phyloP scores from a whole-genome alignment of 2,797 vertebrate species.

The Scolopax rusticola region DNA sequence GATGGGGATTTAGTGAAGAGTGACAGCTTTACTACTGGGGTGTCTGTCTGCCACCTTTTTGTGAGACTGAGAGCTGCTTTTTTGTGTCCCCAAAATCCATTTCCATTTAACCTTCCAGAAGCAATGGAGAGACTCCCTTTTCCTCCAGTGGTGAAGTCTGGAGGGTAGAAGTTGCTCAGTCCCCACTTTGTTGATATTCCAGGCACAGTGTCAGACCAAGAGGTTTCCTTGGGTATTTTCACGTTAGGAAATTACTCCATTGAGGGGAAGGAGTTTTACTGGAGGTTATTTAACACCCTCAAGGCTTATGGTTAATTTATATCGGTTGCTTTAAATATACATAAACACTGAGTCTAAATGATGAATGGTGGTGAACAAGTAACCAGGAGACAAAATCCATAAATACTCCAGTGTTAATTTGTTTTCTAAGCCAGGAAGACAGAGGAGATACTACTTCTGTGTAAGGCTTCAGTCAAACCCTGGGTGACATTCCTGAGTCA shows the following conservation, averaged over 20 bases:
- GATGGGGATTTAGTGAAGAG: background rate
- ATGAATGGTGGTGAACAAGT: background rate
- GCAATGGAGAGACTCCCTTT: background rate
- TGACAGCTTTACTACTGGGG: background rate
- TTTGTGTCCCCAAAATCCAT: background rate
- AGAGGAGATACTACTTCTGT: background rate
- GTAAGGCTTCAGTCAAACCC: background rate
- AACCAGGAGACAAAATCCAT: background rate
- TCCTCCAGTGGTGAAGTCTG: background rate
- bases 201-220: background rate
- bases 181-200: background rate
- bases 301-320: conserved; percentile 1
- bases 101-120: background rate
- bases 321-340: background rate
- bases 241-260: background rate
- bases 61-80: background rate
- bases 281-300: conserved; percentile 1
- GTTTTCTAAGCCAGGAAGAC: background rate
- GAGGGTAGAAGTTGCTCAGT: background rate
- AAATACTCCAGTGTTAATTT: background rate
- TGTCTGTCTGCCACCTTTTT: background rate
- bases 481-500: background rate
- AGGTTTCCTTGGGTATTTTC: background rate
- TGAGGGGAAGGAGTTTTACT: background rate
- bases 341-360: background rate